Conservation (phyloP, 2,888 invertebrate genomes). For the Epirrhoe alternata region DNA sequence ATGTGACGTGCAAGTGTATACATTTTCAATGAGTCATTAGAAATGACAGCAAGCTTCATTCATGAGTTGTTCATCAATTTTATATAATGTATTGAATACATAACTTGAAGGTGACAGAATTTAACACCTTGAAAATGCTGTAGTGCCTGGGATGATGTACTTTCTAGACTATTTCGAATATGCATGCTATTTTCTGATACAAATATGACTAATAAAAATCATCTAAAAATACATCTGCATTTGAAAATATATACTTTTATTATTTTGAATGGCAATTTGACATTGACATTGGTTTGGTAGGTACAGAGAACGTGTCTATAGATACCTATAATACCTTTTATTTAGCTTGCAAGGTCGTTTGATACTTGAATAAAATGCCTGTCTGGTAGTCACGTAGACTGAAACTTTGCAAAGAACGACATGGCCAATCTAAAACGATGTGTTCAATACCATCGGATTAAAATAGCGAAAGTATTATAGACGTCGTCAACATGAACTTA, state of each 20-base stretch:
- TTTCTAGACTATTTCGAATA: background rate
- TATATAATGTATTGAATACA: no score
- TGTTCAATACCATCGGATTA: background rate
- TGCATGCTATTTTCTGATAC: background rate
- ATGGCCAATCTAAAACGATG: background rate
- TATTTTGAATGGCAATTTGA: conserved; percentile 20
- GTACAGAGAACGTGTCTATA: conserved; percentile 28
- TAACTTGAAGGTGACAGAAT: no score
- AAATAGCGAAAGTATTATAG: no score
- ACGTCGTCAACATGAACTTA: no score
- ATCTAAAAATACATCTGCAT: conserved; percentile 3
- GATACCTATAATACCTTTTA: conserved; percentile 27
- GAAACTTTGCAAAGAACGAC: background rate
- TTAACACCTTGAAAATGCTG: no score
- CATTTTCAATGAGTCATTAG: conserved; percentile 5
- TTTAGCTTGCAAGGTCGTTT: conserved; percentile 24
- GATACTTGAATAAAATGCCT: conserved; percentile 5
- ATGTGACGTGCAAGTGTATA: background rate
- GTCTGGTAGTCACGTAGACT: background rate
- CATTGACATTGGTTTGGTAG: conserved; percentile 40
- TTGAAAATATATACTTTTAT: background rate
- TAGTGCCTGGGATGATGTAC: no score
- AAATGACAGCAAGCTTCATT: background rate
- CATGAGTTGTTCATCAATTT: background rate
- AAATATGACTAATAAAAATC: background rate